Conservation (phyloP, 1,140 invertebrate species). For the Stegodyphus mimosarum region DNA sequence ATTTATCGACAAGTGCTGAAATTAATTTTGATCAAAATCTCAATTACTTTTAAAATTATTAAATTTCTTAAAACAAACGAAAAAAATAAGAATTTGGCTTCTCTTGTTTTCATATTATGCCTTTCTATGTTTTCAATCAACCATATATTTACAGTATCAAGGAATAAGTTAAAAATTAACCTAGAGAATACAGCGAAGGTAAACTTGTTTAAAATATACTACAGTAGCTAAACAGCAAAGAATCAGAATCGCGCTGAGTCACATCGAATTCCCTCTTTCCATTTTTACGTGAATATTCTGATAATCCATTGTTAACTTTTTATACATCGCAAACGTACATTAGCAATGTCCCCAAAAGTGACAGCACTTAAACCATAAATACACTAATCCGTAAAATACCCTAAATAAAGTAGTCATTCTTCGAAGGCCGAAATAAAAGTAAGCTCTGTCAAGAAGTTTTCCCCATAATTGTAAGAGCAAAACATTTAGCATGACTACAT, state of each 20-base stretch:
- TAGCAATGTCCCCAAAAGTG: conserved; percentile 11
- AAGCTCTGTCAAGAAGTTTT: neutral
- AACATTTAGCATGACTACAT: conserved; percentile 33
- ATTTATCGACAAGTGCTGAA: too few species aligned
- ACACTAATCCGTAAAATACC: conserved; percentile 13
- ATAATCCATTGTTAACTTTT: conserved; percentile 16
- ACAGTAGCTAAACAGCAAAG: too few species aligned
- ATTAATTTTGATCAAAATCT: too few species aligned
- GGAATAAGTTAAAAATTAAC: too few species aligned
- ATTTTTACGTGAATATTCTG: neutral
- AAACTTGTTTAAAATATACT: too few species aligned
- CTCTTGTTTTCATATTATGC: too few species aligned
- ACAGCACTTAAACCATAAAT: conserved; percentile 25
- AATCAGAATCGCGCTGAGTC: neutral
- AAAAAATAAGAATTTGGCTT: too few species aligned
- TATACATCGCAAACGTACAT: neutral
- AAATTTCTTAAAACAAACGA: too few species aligned
- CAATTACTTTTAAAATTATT: too few species aligned
- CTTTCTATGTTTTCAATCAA: too few species aligned
- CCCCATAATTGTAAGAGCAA: conserved; percentile 16
- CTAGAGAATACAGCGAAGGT: too few species aligned
- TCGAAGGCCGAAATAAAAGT: conserved; percentile 3
- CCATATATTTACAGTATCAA: too few species aligned
- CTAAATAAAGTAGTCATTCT: conserved; percentile 6
- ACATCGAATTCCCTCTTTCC: neutral